A percentile compares a stretch with the other conserved stretches of the same genome.
Evolutionary conservation across 2,797 vertebrate species (phyloP).

Genomic region (Silurus aristotelis): DNA sequence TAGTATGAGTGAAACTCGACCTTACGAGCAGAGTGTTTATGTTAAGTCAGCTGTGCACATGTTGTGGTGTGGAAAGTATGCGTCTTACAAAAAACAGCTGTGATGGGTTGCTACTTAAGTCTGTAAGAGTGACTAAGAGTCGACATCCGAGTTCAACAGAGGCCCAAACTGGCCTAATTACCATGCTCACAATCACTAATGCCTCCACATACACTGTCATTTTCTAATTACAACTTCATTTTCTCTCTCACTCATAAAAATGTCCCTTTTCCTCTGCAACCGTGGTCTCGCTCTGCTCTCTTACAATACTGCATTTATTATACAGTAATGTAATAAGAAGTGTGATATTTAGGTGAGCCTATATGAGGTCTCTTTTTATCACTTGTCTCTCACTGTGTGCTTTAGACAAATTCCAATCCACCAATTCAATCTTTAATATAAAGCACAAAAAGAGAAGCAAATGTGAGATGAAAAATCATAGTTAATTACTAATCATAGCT

Average conservation of each 20-base stretch:
- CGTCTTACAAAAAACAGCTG: slow-evolving; percentile 20
- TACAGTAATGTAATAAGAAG: not conserved
- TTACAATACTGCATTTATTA: slow-evolving; percentile 10
- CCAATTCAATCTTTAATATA: not conserved
- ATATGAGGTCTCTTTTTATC: not conserved
- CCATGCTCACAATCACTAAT: slow-evolving; percentile 39
- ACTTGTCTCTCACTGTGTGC: not conserved
- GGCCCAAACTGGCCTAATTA: slow-evolving; percentile 41
- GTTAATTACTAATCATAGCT: slow-evolving; percentile 1
- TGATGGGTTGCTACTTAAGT: slow-evolving; percentile 27
- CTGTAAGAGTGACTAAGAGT: slow-evolving; percentile 42
- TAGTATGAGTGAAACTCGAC: not conserved
- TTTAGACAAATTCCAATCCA: not conserved
- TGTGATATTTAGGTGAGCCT: too few relatives aligned
- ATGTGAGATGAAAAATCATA: not conserved
- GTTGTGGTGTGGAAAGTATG: not conserved
- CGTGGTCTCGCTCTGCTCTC: not conserved
- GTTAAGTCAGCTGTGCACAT: not conserved
- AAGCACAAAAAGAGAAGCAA: not conserved
- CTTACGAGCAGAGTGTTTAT: too few relatives aligned
- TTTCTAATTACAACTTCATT: slow-evolving; percentile 20
- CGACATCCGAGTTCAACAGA: slow-evolving; percentile 24
- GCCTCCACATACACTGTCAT: slow-evolving; percentile 30
- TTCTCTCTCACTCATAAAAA: not conserved
- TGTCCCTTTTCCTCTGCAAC: not conserved